phyloP scores from a whole-genome alignment of 2,888 invertebrate species.

The Ganaspis brasiliensis region DNA sequence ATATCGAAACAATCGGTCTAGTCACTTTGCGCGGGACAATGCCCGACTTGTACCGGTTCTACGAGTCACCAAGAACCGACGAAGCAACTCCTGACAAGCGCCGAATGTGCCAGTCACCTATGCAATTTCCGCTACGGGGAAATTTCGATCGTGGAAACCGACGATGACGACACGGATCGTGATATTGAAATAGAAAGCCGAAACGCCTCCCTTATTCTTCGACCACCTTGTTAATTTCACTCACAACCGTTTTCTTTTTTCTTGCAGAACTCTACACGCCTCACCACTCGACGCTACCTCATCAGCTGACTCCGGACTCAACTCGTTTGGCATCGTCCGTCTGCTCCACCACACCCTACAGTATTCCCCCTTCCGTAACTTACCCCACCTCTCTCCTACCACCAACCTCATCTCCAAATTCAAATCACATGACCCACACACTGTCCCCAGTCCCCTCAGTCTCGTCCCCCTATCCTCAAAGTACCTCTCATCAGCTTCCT shows the following conservation, averaged over 20 bases:
- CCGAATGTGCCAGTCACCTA: conserved; percentile 56
- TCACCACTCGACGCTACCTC: conserved; percentile 75
- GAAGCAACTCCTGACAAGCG: conserved; percentile 30
- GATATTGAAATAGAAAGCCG: neutral
- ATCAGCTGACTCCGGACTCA: conserved; percentile 73
- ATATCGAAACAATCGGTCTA: conserved; percentile 66
- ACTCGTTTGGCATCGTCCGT: conserved; percentile 79
- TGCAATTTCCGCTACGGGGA: conserved; percentile 59
- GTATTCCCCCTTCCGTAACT: conserved; percentile 81
- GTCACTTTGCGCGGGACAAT: conserved; percentile 55
- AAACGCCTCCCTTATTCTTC: neutral
- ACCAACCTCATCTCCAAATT: conserved; percentile 82
- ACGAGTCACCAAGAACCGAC: conserved; percentile 8
- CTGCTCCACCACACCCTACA: conserved; percentile 76
- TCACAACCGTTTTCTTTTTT: conserved; percentile 48
- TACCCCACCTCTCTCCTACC: conserved; percentile 76
- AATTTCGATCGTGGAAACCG: conserved; percentile 49
- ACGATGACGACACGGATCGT: conserved; percentile 48
- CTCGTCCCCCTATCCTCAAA: conserved; percentile 82
- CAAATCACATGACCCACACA: conserved; percentile 81
- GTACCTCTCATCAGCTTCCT: conserved; percentile 76
- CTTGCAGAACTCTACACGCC: conserved; percentile 78
- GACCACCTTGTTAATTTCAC: neutral
- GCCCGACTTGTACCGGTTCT: conserved; percentile 37
- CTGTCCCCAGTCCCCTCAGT: conserved; percentile 75